A percentile compares a stretch with the other conserved stretches of the same genome.
phyloP scores from a whole-genome alignment of 2,797 vertebrate species.

The Crax fasciolata region DNA sequence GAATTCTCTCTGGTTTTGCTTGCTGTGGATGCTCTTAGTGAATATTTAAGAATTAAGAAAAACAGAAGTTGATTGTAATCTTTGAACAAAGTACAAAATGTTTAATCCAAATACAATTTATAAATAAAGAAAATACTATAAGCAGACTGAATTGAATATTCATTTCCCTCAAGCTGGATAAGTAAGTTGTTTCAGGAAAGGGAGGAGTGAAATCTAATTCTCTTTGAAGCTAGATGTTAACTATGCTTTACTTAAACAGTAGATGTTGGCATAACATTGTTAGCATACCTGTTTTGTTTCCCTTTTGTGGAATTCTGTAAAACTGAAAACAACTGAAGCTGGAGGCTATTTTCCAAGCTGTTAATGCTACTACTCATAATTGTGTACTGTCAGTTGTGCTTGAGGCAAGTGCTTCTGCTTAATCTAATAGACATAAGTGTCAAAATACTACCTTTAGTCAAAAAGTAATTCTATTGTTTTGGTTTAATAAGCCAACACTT shows the following conservation, averaged over 20 bases:
- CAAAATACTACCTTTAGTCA: background rate
- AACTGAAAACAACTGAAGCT: background rate
- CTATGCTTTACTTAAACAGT: background rate
- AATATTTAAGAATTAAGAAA: background rate
- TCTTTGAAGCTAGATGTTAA: background rate
- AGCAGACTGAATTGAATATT: background rate
- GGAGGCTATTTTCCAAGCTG: background rate
- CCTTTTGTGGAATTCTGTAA: background rate
- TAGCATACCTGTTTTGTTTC: background rate
- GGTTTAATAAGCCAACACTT: background rate
- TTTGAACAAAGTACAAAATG: background rate
- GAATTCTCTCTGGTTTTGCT: background rate
- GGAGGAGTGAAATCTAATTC: background rate
- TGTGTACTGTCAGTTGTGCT: background rate
- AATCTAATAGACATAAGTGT: background rate
- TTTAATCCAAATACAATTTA: background rate
- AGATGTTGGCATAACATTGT: background rate
- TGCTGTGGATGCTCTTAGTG: background rate
- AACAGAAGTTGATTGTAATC: background rate
- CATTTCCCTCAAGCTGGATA: background rate
- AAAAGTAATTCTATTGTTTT: background rate
- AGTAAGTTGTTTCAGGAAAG: background rate
- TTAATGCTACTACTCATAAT: background rate
- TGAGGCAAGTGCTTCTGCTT: background rate
- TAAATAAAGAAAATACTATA: rapidly evolving